Base-by-base conservation (phyloP, 2,888 invertebrate genomes). In the Catocala sponsa region DNA sequence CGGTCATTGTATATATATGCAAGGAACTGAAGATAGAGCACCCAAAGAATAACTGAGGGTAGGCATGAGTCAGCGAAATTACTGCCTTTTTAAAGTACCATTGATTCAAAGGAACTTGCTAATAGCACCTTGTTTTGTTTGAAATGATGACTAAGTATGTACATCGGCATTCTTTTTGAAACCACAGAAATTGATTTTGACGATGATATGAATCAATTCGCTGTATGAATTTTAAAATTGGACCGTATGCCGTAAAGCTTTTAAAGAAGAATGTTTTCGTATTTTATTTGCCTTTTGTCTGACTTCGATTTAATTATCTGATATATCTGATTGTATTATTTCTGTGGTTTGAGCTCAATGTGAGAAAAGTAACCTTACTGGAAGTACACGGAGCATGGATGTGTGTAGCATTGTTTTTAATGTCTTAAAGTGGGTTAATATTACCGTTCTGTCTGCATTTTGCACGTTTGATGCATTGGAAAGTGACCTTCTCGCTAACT, bases 81-180 rank as follows among this genome's bases (percentile, higher is more conserved):
- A 85, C 87, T 87, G 86, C 85, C 84, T 89, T 89, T 88, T 90
- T 83, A 84, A 85, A 88, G 85, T 86, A 84, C 87, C 88, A 89
- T 90, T 88, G 89, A 91, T 89, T 90, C 88, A 83, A 87, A 86
- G 81, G 81, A 86, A 85, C 84, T 85, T 82, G 87, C 89, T 93
- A 91, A 93, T 92, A 89, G 91, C 85, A 83, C 84, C 84, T 86
- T 84, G 84, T 88, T 88, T 91, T 91, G 87, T 88, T 86, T 84
- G 83, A 83, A 85, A 86, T 79, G 85, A 91, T 90, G 91, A 91
- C 90, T 83, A 78, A 82, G 84, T 81, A 52, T 69, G 32, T 59
- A 59, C 65, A 9, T 15, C 32, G 33, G 44, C 5, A n/a, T 47
- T 55, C 51, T 56, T 56, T 60, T 50, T 64, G 44, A n/a, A 55